Percentiles rank a stretch among this genome's conserved stretches.
phyloP scores from a whole-genome alignment of 1,140 invertebrate genomes.

The Stenopsyche tienmushanensis region DNA sequence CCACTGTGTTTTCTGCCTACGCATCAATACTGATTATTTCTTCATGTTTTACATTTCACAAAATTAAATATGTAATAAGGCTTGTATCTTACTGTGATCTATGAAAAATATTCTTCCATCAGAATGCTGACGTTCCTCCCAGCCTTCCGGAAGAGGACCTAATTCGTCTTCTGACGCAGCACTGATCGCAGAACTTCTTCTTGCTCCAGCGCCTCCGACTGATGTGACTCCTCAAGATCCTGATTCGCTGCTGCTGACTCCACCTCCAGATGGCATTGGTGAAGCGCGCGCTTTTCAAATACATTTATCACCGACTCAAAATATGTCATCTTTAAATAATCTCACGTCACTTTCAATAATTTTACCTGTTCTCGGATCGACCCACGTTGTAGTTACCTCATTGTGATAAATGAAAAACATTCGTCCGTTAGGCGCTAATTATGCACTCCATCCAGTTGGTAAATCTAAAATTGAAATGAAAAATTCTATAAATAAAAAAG shows the following conservation, averaged over 20 bases:
- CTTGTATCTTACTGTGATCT: slow-evolving; percentile 90
- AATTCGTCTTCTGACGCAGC: slow-evolving; percentile 78
- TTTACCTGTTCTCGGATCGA: slow-evolving; percentile 80
- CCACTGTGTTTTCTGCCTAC: too few relatives aligned
- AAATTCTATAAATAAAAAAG: neutral
- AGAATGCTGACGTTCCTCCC: slow-evolving; percentile 95
- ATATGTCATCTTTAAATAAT: neutral
- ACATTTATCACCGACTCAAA: too few relatives aligned
- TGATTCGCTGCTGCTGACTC: slow-evolving; percentile 92
- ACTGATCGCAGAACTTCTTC: slow-evolving; percentile 47
- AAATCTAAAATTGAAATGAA: slow-evolving; percentile 64
- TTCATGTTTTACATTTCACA: too few relatives aligned
- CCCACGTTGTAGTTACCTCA: slow-evolving; percentile 90
- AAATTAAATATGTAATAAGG: too few relatives aligned
- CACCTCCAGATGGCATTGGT: slow-evolving; percentile 73
- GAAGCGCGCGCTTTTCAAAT: slow-evolving; percentile 74
- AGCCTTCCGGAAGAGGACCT: slow-evolving; percentile 91
- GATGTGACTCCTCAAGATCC: slow-evolving; percentile 78
- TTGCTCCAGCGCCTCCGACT: slow-evolving; percentile 47
- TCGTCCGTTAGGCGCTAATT: slow-evolving; percentile 88
- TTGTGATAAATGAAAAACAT: slow-evolving; percentile 95
- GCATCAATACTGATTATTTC: too few relatives aligned
- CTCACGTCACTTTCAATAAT: too few relatives aligned
- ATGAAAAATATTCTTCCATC: slow-evolving; percentile 98
- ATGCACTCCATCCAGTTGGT: slow-evolving; percentile 85